These are phyloP conservation scores for Xenopus borealis DNA, from an alignment of 2,113 vertebrate species.

Conservation along the genomic window DNA sequence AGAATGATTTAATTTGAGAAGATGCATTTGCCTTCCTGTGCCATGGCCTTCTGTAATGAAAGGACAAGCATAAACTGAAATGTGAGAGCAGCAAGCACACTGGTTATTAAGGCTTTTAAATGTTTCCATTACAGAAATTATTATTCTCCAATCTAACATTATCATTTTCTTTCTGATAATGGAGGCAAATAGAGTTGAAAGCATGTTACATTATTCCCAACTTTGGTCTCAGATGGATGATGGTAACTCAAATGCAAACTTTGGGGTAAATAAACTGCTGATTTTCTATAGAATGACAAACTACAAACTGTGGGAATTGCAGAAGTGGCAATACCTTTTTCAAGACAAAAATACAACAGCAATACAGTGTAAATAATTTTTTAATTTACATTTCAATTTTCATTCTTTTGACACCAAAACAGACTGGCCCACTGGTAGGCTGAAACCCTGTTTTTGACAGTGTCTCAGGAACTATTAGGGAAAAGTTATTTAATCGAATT, in stretches of 20 bases:
- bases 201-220: slow-evolving; percentile 8
- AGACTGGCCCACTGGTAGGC: too few relatives aligned
- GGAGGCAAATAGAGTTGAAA: slow-evolving; percentile 21
- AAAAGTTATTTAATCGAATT: too few relatives aligned
- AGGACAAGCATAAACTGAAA: slow-evolving; percentile 14
- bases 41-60: slow-evolving; percentile 37
- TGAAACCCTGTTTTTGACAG: too few relatives aligned
- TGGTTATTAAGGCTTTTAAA: slow-evolving; percentile 29
- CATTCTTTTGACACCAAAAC: too few relatives aligned
- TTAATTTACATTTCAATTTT: too few relatives aligned
- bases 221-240: slow-evolving; percentile 4
- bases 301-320: too few relatives aligned
- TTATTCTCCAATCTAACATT: slow-evolving; percentile 28
- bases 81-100: slow-evolving; percentile 6
- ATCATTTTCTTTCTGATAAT: slow-evolving; percentile 22
- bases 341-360: too few relatives aligned
- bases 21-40: slow-evolving; percentile 36
- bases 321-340: too few relatives aligned
- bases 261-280: too few relatives aligned
- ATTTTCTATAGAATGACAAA: neutral
- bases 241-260: neutral
- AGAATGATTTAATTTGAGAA: slow-evolving; percentile 36
- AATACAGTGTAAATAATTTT: too few relatives aligned
- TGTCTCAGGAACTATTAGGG: too few relatives aligned
- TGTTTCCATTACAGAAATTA: slow-evolving; percentile 37